Percentiles rank a stretch among this genome's conserved stretches.
These are phyloP conservation scores for Panthera uncia DNA, from an alignment of 2,113 vertebrate species.

Conservation along the genomic window DNA sequence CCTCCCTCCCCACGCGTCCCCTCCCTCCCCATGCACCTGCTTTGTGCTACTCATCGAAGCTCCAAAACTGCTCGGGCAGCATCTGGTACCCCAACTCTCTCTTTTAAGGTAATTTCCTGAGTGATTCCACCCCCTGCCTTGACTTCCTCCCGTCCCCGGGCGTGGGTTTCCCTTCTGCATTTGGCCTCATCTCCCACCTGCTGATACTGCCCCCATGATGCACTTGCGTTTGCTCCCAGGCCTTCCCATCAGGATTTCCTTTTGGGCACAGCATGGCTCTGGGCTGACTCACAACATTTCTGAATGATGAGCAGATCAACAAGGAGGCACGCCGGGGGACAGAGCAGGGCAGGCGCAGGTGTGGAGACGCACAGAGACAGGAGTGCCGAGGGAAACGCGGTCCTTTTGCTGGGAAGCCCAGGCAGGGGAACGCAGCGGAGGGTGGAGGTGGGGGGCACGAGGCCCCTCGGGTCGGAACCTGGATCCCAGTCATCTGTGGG, in stretches of 20 bases:
- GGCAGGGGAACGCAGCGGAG: neutral
- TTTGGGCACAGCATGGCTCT: neutral
- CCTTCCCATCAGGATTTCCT: neutral
- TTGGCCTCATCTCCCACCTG: neutral
- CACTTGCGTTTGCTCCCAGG: neutral
- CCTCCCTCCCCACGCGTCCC: fast-evolving
- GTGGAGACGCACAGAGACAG: neutral
- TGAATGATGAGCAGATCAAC: neutral
- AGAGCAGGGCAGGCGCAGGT: neutral
- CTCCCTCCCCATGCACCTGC: fast-evolving
- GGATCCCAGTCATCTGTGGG: no score
- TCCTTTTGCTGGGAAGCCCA: neutral
- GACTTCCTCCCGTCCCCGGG: no score
- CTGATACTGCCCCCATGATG: fast-evolving
- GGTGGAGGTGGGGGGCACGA: neutral
- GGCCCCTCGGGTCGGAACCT: neutral
- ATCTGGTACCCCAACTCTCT: fast-evolving
- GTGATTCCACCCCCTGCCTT: neutral
- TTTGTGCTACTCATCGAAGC: fast-evolving
- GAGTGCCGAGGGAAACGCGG: fast-evolving
- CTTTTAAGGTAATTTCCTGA: neutral
- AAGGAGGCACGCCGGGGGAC: fast-evolving
- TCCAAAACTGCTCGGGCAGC: neutral
- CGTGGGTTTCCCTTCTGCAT: fast-evolving
- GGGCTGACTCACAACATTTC: neutral